These are phyloP conservation scores for Drosophila algonquin DNA, from an alignment of 2,888 invertebrate genomes.

Conservation along the genomic window DNA sequence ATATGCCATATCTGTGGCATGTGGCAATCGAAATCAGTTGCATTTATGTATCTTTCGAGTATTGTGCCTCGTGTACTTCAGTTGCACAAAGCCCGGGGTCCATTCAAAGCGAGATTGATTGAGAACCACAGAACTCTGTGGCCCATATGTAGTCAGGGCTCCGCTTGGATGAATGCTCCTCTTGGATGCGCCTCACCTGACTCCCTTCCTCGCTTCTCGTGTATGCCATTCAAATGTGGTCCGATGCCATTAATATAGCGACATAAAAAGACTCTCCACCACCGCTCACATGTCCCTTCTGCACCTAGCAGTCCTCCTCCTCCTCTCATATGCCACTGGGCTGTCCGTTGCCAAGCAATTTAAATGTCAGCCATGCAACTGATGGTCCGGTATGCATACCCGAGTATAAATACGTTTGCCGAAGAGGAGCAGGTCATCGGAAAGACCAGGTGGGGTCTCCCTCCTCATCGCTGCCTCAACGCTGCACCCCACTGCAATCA, in stretches of 20 bases:
- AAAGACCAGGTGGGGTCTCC: neutral
- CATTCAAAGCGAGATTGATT: constrained; percentile 46
- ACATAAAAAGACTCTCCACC: constrained; percentile 17
- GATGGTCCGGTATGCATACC: constrained; percentile 4
- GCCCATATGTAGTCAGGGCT: neutral
- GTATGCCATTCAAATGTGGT: constrained; percentile 32
- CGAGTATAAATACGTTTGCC: neutral
- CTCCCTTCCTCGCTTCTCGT: constrained; percentile 9
- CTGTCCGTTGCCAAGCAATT: constrained; percentile 38
- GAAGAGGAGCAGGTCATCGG: constrained; percentile 1
- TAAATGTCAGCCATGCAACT: constrained; percentile 60
- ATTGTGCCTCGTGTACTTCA: constrained; percentile 19
- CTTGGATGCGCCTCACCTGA: constrained; percentile 10
- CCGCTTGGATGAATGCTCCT: neutral
- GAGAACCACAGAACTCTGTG: neutral
- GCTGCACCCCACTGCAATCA: constrained; percentile 27
- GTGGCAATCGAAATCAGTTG: constrained; percentile 34
- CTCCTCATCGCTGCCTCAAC: neutral
- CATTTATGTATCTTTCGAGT: neutral
- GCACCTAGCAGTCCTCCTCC: too few species aligned
- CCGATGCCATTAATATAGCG: constrained; percentile 42
- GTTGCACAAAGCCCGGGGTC: constrained; percentile 33
- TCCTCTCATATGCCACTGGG: neutral
- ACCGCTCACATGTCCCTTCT: neutral
- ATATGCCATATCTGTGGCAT: constrained; percentile 6